phyloP scores from a whole-genome alignment of 2,113 vertebrate species.

The Parus major region DNA sequence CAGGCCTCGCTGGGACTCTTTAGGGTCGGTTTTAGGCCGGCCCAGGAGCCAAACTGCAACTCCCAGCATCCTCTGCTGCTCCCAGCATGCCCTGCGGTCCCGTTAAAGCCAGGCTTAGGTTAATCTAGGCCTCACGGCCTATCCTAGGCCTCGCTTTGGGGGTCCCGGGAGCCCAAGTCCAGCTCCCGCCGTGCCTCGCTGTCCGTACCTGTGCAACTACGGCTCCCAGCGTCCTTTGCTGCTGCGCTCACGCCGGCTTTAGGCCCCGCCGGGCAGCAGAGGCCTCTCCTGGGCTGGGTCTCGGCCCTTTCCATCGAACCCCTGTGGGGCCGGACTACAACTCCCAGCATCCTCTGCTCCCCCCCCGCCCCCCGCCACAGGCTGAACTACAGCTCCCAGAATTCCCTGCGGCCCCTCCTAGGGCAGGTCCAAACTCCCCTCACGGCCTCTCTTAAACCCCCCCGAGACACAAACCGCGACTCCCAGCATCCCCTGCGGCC shows the following conservation, averaged over 20 bases:
- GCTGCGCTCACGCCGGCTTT: rapidly evolving
- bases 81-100: not conserved
- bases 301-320: too few species aligned
- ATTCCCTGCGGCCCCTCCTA: too few species aligned
- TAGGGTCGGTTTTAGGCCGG: rapidly evolving
- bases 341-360: not conserved
- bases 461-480: not conserved
- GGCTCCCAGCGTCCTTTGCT: not conserved
- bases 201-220: rapidly evolving
- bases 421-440: rapidly evolving
- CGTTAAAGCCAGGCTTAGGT: not conserved
- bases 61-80: not conserved
- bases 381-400: not conserved
- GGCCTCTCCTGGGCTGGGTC: too few species aligned
- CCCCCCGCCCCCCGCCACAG: rapidly evolving
- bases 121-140: not conserved
- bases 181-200: not conserved
- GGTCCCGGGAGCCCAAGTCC: rapidly evolving
- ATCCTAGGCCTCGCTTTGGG: rapidly evolving
- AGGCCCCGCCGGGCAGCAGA: not conserved
- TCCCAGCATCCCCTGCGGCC: not conserved
- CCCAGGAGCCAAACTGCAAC: not conserved
- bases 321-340: not conserved
- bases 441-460: not conserved
- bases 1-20: too few species aligned